Evolutionary conservation across 2,888 invertebrate genomes (phyloP).

Genomic region (Sphecodes monilicornis): DNA sequence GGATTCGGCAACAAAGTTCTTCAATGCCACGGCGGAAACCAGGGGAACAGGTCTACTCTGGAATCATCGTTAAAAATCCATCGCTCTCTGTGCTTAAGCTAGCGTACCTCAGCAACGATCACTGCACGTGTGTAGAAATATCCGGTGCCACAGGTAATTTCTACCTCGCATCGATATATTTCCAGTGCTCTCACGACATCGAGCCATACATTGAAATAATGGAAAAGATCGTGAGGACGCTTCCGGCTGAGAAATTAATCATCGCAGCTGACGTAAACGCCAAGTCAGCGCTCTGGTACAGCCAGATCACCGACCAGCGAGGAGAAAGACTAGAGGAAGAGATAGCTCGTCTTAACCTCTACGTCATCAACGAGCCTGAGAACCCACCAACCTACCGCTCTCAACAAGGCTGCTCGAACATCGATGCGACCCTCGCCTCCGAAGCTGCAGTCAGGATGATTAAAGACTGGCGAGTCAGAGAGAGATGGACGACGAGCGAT

Average conservation of each 20-base stretch:
- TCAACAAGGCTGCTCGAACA: constrained; percentile 28
- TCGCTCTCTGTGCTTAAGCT: not conserved
- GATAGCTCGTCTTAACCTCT: not conserved
- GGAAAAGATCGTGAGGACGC: not conserved
- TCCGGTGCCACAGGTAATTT: not conserved
- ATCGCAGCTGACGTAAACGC: not conserved
- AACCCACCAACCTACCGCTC: no score
- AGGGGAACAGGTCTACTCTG: not conserved
- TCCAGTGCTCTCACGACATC: not conserved
- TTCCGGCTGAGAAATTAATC: not conserved
- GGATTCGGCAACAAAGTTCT: not conserved
- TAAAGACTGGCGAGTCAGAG: constrained; percentile 16
- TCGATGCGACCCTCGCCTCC: constrained; percentile 33
- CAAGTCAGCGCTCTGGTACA: not conserved
- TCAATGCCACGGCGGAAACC: no score
- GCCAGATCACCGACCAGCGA: no score
- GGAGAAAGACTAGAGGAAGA: not conserved
- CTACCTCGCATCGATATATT: not conserved
- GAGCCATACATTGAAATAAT: not conserved
- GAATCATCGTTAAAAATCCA: not conserved
- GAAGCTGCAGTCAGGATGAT: not conserved
- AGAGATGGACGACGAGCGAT: constrained; percentile 28
- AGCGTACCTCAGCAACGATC: not conserved
- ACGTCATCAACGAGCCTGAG: not conserved
- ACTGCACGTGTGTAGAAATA: not conserved